Conservation (phyloP, 2,113 vertebrate species). For the Hypocryptadius cinnamomeus region DNA sequence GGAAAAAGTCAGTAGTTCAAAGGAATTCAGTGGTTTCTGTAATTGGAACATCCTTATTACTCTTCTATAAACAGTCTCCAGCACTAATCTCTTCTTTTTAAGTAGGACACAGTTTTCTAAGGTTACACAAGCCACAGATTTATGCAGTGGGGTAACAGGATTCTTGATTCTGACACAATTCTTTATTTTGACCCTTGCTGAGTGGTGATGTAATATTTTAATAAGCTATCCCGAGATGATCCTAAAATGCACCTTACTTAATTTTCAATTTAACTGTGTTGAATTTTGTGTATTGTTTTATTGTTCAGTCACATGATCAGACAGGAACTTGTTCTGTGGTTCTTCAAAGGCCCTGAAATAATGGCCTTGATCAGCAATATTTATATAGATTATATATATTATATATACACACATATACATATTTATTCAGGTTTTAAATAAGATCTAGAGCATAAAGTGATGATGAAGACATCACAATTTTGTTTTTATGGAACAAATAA, state of each 20-base stretch:
- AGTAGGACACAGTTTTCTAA: neutral
- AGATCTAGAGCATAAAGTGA: neutral
- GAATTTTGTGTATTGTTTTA: neutral
- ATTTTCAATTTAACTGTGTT: neutral
- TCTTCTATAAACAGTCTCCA: neutral
- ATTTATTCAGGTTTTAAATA: neutral
- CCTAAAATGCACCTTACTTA: neutral
- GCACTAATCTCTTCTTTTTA: neutral
- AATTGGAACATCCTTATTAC: neutral
- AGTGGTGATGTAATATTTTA: neutral
- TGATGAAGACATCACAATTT: neutral
- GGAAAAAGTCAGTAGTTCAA: neutral
- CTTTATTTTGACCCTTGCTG: neutral
- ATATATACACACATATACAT: neutral
- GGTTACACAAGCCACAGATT: neutral
- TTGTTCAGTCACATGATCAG: neutral
- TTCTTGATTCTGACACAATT: neutral
- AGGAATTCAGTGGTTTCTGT: neutral
- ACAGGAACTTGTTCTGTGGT: neutral
- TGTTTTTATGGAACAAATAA: neutral
- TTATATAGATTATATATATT: too few species aligned
- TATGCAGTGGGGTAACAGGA: neutral
- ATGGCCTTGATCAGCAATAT: neutral
- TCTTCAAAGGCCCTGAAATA: neutral
- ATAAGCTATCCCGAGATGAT: neutral